Conservation (phyloP, 2,113 vertebrate genomes). For the Lophotis ruficrista region DNA sequence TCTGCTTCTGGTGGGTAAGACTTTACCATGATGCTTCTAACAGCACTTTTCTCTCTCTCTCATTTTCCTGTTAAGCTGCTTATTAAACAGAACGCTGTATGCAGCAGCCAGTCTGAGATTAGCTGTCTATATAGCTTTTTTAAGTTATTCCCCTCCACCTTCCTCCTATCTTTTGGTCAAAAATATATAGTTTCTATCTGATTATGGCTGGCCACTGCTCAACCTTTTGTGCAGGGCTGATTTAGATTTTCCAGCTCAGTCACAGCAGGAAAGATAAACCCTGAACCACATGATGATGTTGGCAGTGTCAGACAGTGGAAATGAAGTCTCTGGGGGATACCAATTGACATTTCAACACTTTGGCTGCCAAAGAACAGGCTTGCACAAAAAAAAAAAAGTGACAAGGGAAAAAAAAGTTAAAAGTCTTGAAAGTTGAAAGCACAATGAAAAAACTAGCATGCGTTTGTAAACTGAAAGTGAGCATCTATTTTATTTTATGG, state of each 20-base stretch:
- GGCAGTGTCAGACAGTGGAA: conserved; percentile 32
- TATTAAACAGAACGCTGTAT: not conserved
- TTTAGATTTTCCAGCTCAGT: conserved; percentile 48
- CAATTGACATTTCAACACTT: conserved; percentile 50
- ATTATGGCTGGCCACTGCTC: conserved; percentile 29
- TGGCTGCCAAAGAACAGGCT: conserved; percentile 20
- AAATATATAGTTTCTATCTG: conserved; percentile 23
- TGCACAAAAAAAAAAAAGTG: not conserved
- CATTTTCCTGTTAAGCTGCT: not conserved
- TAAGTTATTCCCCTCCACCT: not conserved
- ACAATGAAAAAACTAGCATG: not conserved
- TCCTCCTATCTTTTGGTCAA: not conserved
- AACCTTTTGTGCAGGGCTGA: conserved; percentile 1
- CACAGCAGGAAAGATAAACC: conserved; percentile 41
- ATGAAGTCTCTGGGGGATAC: conserved; percentile 35
- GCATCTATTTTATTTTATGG: not conserved
- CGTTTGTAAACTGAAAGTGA: not conserved
- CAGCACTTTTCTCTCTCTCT: not conserved
- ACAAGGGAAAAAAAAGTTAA: not conserved
- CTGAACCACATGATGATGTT: conserved; percentile 31
- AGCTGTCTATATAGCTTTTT: not conserved
- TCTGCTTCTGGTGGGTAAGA: not conserved
- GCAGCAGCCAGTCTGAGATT: not conserved
- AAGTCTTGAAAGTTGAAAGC: not conserved
- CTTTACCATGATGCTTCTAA: not conserved